Evolutionary conservation across 2,797 vertebrate genomes (phyloP).

Genomic region (Sebastes baramenuke): DNA sequence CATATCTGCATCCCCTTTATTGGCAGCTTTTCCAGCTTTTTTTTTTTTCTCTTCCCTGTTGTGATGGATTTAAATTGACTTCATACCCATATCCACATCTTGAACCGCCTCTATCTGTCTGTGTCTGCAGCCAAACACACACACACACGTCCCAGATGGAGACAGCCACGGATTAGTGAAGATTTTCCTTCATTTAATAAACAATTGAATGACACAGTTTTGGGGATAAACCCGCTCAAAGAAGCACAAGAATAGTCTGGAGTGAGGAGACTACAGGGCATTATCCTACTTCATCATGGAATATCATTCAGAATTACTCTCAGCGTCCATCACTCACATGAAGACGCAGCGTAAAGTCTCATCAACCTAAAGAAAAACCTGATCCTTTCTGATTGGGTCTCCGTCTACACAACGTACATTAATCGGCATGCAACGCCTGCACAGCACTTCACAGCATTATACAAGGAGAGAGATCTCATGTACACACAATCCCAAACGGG

Average conservation of each 20-base stretch:
- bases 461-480: not conserved
- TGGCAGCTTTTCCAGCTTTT: conserved; percentile 41
- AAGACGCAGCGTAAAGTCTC: conserved; percentile 5
- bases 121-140: conserved; percentile 39
- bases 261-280: conserved; percentile 36
- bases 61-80: conserved; percentile 62
- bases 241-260: conserved; percentile 62
- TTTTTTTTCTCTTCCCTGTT: not conserved
- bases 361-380: conserved; percentile 28
- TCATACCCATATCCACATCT: conserved; percentile 64
- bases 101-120: conserved; percentile 50
- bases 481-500: not conserved
- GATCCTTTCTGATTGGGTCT: conserved; percentile 48
- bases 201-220: conserved; percentile 78
- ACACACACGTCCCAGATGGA: conserved; percentile 77
- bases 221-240: conserved; percentile 80
- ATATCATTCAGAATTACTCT: conserved; percentile 46
- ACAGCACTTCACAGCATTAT: conserved; percentile 1
- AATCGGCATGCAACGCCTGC: conserved; percentile 10
- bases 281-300: conserved; percentile 57
- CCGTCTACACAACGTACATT: conserved; percentile 6
- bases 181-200: conserved; percentile 85
- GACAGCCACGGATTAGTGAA: conserved; percentile 78
- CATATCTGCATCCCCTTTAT: conserved; percentile 48
- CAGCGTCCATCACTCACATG: conserved; percentile 5